Evolutionary conservation across 2,113 vertebrate genomes (phyloP), one percentile per base, ranked within the genome.

Genomic region (Dasypus novemcinctus): DNA sequence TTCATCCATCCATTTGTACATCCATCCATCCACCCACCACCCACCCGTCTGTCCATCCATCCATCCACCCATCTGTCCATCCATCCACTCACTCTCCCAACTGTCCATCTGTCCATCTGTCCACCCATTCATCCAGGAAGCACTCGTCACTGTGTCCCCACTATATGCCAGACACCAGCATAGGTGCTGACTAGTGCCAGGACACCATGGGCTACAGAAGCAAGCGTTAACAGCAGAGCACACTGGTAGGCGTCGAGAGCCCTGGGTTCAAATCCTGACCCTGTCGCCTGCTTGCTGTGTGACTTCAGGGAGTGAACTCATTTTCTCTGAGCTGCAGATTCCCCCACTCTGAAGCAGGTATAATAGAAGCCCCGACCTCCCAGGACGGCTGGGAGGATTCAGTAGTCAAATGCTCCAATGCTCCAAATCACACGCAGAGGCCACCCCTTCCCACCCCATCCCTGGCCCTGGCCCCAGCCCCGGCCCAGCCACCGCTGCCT

Each of bases 211-310:
- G 43, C 14, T 68, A 27, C 72, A 33, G 3, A 12, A 13, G 52
- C 1, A 59, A 59, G 57, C 21, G 17, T 46, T 46, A 12, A 21
- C 20, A 15, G 27, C 1, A n/a, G n/a, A 13, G 59, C 69, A 5
- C 18, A 0, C 2, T 1, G n/a, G 9, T 25, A 17, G 20, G 54
- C 0, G 36, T 63, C 21, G 0, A 12, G 49, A 2, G 46, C 10
- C 33, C 66, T 38, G 87, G 20, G 15, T 38, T 41, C 33, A 29
- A 43, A 7, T 6, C 36, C 79, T 2, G 61, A 46, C 4, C 7
- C 69, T n/a, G 78, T 17, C 1, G 8, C 15, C 23, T 7, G 5
- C 52, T 12, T 10, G 63, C 71, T 49, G 3, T 72, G 38, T 43
- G 41, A 43, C 63, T 66, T 68, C 1, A 0, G 66, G 52, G 63